Conservation (phyloP, 2,113 vertebrate species). For the Caranx melampygus region DNA sequence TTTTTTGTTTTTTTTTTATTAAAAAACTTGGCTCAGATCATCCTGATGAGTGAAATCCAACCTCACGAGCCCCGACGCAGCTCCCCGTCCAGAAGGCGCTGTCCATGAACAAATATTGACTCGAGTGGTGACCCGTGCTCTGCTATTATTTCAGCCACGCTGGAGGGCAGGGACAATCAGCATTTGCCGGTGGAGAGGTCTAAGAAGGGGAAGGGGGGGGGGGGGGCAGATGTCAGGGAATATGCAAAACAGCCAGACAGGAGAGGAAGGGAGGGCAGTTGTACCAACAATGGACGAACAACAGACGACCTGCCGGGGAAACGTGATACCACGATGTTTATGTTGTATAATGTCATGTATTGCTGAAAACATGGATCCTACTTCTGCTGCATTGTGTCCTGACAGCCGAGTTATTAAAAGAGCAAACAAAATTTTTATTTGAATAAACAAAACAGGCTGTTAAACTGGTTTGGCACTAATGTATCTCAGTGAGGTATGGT, state of each 20-base stretch:
- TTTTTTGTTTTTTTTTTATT: no score
- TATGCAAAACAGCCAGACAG: conserved; percentile 31
- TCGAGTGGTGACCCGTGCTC: conserved; percentile 14
- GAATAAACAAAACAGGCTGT: conserved; percentile 66
- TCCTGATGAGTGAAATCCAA: no score
- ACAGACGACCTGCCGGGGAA: background rate
- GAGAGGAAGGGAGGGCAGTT: conserved; percentile 6
- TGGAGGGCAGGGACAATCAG: conserved; percentile 23
- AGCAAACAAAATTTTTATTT: conserved; percentile 43
- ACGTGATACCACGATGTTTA: background rate
- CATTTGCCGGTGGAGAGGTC: background rate
- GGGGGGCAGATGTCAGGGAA: conserved; percentile 64
- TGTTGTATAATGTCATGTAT: background rate
- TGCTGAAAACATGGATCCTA: background rate
- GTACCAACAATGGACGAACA: conserved; percentile 9
- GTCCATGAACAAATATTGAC: conserved; percentile 69
- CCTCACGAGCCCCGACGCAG: no score
- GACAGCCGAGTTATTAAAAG: background rate
- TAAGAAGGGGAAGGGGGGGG: no score
- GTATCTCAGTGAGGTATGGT: background rate
- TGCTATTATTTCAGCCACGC: conserved; percentile 41
- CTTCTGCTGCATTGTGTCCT: background rate
- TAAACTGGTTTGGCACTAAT: background rate
- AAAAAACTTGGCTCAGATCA: no score
- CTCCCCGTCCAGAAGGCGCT: background rate